Base-by-base conservation (phyloP, 23 tunicate genomes). In the Phallusia fumigata region DNA sequence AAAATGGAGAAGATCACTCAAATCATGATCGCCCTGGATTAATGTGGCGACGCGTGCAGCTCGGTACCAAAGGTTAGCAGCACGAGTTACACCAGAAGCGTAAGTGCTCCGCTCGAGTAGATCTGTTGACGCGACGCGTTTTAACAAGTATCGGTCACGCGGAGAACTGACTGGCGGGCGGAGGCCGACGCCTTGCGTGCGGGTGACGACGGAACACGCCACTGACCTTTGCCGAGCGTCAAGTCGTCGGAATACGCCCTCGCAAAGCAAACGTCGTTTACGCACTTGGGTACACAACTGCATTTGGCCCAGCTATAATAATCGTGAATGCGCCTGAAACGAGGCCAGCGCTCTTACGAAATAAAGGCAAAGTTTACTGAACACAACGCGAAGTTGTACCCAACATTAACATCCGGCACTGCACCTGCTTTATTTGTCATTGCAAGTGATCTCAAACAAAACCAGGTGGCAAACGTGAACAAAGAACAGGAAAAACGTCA, bases 281-380 rank as follows among this genome's bases (percentile, higher is more conserved):
- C 69, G 69, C 69, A 58, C 69, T 58, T 58, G 13, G 28, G 69
- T 58, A 58, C 69, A 58, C 69, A 58, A 40, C 28, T 58, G 69
- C 28, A 58, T 21, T 58, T 58, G 28, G 13, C 69, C 28, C 8
- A 40, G 10, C 10, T 40, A 5, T 40, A 40, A 40, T 5, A 40
- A 40, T 40, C 47, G 47, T 40, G 10, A 40, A 40, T 10, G n/a
- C n/a, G n/a, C 10, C 47, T 40, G 47, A 40, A 40, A 40, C 5
- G n/a, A n/a, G n/a, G n/a, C n/a, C n/a, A n/a, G 47, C 8, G 47
- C 5, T 40, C 10, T 40, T 40, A 40, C 10, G 47, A 40, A 10
- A 10, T 40, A 10, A 3, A 40, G 47, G 47, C 47, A 40, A 40
- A 40, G 47, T 40, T 40, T 40, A 10, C 47, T 3, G 10, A 40